phyloP scores from a whole-genome alignment of 2,113 vertebrate genomes.

The Phoenicopterus ruber region DNA sequence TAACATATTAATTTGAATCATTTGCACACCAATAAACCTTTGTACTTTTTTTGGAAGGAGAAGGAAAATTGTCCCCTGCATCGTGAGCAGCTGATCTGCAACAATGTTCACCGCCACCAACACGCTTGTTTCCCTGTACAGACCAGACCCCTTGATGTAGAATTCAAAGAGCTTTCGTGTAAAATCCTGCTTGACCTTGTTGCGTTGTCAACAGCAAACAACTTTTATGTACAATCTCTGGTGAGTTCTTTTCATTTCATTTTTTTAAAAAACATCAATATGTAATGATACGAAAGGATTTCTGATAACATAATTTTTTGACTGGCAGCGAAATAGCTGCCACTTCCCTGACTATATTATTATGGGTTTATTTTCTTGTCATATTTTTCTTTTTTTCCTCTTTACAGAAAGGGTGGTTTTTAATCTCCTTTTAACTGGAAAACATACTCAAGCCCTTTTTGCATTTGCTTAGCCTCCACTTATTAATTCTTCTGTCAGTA shows the following conservation, averaged over 20 bases:
- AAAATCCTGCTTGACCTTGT: conserved; percentile 38
- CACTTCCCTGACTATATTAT: background rate
- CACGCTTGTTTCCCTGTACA: background rate
- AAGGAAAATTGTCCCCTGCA: background rate
- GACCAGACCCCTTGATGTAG: background rate
- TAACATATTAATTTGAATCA: background rate
- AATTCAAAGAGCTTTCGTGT: conserved; percentile 2
- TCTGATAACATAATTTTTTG: conserved; percentile 32
- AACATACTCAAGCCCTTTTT: conserved; percentile 27
- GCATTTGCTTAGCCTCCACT: conserved; percentile 45
- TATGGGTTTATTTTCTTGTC: background rate
- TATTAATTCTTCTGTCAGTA: conserved; percentile 17
- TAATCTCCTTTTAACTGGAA: conserved; percentile 45
- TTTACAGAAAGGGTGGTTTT: background rate
- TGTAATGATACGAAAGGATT: conserved; percentile 23
- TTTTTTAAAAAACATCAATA: background rate
- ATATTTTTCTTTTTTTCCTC: background rate
- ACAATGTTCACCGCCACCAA: background rate
- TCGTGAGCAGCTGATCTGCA: background rate
- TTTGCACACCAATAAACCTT: background rate
- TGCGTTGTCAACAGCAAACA: conserved; percentile 34
- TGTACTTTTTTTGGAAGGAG: background rate
- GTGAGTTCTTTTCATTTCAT: background rate
- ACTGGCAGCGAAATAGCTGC: conserved; percentile 38
- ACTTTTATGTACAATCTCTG: conserved; percentile 10